phyloP scores from a whole-genome alignment of 2,888 invertebrate species.

The Panopea generosa region DNA sequence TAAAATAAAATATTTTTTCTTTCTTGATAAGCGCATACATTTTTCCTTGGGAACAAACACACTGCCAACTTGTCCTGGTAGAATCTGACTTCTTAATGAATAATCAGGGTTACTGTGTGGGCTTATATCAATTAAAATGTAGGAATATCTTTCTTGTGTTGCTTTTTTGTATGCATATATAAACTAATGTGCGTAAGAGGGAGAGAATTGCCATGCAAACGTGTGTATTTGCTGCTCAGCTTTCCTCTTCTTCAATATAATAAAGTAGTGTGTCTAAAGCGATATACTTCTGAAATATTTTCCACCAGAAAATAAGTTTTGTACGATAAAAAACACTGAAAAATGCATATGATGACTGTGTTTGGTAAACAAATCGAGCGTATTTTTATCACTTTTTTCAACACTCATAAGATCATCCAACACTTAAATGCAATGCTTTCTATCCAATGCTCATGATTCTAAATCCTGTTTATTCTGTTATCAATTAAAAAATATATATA shows the following conservation, averaged over 20 bases:
- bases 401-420: too few relatives aligned
- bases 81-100: slow-evolving; percentile 29
- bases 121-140: slow-evolving; percentile 29
- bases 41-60: slow-evolving; percentile 36
- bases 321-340: too few relatives aligned
- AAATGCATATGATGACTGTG: slow-evolving; percentile 32
- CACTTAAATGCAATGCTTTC: too few relatives aligned
- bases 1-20: slow-evolving; percentile 24
- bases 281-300: too few relatives aligned
- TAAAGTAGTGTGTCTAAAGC: slow-evolving; percentile 22
- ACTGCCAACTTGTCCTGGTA: slow-evolving; percentile 27
- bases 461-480: slow-evolving; percentile 28
- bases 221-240: slow-evolving; percentile 16
- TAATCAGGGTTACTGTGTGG: too few relatives aligned
- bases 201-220: slow-evolving; percentile 24
- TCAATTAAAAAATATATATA: slow-evolving; percentile 30
- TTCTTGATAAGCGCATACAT: slow-evolving; percentile 24
- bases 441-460: too few relatives aligned
- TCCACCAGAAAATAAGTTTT: too few relatives aligned
- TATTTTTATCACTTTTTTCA: too few relatives aligned
- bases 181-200: slow-evolving; percentile 14
- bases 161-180: slow-evolving; percentile 26
- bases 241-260: slow-evolving; percentile 18
- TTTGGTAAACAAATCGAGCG: slow-evolving; percentile 30
- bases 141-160: too few relatives aligned